Conservation (phyloP, 2,888 invertebrate species). For the Temnothorax unifasciatus region DNA sequence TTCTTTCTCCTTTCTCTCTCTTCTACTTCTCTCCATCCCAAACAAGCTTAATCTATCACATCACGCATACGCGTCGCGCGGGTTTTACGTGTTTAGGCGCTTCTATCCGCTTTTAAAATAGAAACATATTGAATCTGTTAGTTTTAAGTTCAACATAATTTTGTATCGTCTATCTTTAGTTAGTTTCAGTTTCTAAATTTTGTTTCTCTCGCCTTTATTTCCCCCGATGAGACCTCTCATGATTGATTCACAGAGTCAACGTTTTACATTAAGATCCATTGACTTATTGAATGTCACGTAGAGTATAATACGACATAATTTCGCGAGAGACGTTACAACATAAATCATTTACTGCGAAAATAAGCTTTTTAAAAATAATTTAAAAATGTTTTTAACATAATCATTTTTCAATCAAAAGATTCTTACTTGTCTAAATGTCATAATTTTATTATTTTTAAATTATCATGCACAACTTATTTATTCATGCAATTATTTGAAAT, state of each 20-base stretch:
- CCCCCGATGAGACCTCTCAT: not conserved
- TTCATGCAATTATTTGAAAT: not conserved
- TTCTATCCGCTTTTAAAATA: constrained; percentile 23
- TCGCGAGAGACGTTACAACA: not conserved
- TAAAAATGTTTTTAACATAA: not conserved
- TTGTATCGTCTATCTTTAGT: constrained; percentile 9
- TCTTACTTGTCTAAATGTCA: not conserved
- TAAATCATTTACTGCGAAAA: not conserved
- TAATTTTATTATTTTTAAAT: not conserved
- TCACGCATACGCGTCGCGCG: constrained; percentile 5
- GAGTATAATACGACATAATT: not conserved
- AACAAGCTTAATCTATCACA: constrained; percentile 34
- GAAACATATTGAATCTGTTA: constrained; percentile 27
- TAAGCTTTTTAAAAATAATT: not conserved
- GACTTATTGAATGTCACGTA: not conserved
- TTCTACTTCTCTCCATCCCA: not conserved
- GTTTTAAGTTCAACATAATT: constrained; percentile 20
- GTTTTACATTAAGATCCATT: not conserved
- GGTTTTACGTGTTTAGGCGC: constrained; percentile 20
- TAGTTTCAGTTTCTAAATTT: not conserved
- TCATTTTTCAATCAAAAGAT: not conserved
- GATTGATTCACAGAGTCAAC: not conserved
- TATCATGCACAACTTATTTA: not conserved
- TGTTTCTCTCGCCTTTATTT: not conserved
- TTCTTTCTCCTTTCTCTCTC: too few relatives aligned